Evolutionary conservation across 2,113 vertebrate species (phyloP).

Genomic region (Heterotilapia buettikoferi): DNA sequence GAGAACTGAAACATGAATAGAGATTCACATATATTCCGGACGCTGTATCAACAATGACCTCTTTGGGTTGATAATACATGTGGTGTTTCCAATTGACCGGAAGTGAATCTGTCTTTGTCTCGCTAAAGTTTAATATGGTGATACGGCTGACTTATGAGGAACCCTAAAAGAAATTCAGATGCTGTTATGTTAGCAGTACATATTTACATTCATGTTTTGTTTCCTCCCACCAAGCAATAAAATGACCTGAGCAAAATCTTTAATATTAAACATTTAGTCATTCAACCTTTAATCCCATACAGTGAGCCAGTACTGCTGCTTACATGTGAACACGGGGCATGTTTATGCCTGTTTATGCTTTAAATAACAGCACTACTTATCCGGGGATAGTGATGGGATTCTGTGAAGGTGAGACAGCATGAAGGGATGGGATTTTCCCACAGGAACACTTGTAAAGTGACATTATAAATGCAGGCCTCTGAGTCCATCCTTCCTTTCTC

Average conservation of each 20-base stretch:
- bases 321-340: not conserved
- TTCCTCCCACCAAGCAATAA: not conserved
- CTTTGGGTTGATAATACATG: not conserved
- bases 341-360: not conserved
- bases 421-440: not conserved
- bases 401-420: not conserved
- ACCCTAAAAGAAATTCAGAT: not conserved
- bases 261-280: not conserved
- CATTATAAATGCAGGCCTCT: not conserved
- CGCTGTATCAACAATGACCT: not conserved
- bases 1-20: not conserved
- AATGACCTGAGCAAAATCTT: conserved; percentile 30
- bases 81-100: not conserved
- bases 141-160: rapidly evolving
- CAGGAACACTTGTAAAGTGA: not conserved
- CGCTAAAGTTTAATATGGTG: not conserved
- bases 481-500: not conserved
- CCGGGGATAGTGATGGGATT: not conserved
- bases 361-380: not conserved
- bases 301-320: not conserved
- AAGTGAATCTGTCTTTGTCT: not conserved
- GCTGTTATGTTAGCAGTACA: not conserved
- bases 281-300: not conserved
- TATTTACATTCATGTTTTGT: conserved; percentile 41
- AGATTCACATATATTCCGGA: not conserved